Conservation (phyloP, 2,113 vertebrate species). For the Conger conger region DNA sequence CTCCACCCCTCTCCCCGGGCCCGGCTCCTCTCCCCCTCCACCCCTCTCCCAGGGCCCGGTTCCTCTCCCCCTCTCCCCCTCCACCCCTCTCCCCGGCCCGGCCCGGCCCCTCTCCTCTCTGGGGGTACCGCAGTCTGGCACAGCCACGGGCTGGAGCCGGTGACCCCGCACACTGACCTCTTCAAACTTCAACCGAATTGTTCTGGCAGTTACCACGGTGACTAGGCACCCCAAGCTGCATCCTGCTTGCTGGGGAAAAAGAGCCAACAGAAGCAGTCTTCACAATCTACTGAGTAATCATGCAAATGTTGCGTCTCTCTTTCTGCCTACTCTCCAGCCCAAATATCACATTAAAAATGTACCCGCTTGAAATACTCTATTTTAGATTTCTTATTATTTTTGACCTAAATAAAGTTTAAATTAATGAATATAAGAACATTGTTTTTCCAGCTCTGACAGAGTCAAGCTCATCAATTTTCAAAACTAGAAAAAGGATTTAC, state of each 20-base stretch:
- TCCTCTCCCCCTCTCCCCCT: too few species aligned
- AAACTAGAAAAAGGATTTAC: not conserved
- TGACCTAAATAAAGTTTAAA: not conserved
- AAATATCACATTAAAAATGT: not conserved
- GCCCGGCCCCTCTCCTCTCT: too few species aligned
- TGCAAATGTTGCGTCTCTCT: slow-evolving; percentile 41
- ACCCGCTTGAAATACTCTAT: not conserved
- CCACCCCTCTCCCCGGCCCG: too few species aligned
- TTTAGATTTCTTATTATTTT: not conserved
- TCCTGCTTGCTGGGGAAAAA: slow-evolving; percentile 84
- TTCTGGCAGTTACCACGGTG: slow-evolving; percentile 99
- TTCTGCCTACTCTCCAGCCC: not conserved
- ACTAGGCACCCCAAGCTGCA: slow-evolving; percentile 92
- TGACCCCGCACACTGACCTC: slow-evolving; percentile 94
- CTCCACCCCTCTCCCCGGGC: too few species aligned
- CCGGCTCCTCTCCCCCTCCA: too few species aligned
- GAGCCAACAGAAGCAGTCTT: slow-evolving; percentile 42
- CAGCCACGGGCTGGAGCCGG: slow-evolving; percentile 78
- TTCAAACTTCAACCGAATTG: slow-evolving; percentile 99
- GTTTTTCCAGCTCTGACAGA: not conserved
- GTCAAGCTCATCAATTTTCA: not conserved
- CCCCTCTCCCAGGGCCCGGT: too few species aligned
- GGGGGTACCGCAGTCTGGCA: slow-evolving; percentile 71
- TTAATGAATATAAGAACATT: not conserved
- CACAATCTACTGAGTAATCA: slow-evolving; percentile 41